Evolutionary conservation across 2,113 vertebrate genomes (phyloP).

Genomic region (Daboia siamensis): DNA sequence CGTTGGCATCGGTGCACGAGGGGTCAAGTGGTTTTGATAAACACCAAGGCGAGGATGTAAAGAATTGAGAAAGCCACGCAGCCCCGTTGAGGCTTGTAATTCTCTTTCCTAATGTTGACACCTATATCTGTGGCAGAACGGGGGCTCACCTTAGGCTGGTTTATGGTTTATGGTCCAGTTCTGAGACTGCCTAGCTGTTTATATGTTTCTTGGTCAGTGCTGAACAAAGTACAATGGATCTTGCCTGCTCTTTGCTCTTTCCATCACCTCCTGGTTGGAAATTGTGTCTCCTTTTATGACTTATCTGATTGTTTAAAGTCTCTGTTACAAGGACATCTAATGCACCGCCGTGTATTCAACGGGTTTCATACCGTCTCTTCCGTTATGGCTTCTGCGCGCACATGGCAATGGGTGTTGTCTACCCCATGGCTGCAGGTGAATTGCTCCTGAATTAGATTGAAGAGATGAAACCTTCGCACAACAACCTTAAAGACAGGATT

Average conservation of each 20-base stretch:
- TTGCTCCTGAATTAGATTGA: not conserved
- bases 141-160: not conserved
- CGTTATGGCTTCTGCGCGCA: not conserved
- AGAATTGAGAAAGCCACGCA: constrained; percentile 47
- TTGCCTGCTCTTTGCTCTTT: not conserved
- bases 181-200: not conserved
- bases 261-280: not conserved
- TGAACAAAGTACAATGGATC: fast-evolving
- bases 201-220: constrained; percentile 14
- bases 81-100: not conserved
- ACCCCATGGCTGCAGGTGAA: not conserved
- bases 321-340: constrained; percentile 4
- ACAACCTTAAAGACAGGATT: not conserved
- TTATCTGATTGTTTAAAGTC: not conserved
- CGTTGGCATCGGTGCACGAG: constrained; percentile 41
- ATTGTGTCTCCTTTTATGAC: not conserved
- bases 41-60: not conserved
- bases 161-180: not conserved
- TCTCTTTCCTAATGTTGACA: not conserved
- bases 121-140: not conserved
- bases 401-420: not conserved
- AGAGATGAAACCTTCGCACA: not conserved
- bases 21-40: constrained; percentile 27
- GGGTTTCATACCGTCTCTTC: not conserved
- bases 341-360: not conserved